These are phyloP conservation scores for Harlomillsia oculata DNA, from an alignment of 1,140 invertebrate species.

Conservation along the genomic window DNA sequence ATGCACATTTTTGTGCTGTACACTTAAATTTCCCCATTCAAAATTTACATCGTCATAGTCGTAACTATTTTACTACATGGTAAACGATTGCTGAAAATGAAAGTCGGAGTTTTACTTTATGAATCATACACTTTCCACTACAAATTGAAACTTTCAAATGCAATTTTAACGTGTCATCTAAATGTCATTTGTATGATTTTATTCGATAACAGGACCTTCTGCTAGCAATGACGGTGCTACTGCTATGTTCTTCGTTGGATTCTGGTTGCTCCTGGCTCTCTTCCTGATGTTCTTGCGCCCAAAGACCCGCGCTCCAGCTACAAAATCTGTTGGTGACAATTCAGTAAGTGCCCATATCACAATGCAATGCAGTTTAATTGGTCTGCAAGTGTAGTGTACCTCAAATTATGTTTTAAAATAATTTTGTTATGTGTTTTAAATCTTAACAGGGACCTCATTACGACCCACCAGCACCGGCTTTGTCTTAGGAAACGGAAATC, in stretches of 20 bases:
- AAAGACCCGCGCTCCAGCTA: conserved; percentile 4
- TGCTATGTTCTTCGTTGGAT: conserved; percentile 32
- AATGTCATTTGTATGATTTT: neutral
- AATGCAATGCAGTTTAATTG: neutral
- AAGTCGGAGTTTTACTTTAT: neutral
- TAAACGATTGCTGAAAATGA: neutral
- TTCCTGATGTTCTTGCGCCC: conserved; percentile 33
- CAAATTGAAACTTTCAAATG: neutral
- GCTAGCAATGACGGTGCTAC: conserved; percentile 8
- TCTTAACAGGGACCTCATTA: conserved; percentile 22
- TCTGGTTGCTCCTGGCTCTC: conserved; percentile 34
- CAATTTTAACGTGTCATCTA: neutral
- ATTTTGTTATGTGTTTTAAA: neutral
- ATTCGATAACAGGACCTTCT: conserved; percentile 2
- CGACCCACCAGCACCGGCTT: conserved; percentile 30
- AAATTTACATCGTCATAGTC: too few relatives aligned
- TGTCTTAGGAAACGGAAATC: neutral
- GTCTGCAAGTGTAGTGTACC: neutral
- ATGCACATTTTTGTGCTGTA: neutral
- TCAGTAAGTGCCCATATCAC: conserved; percentile 19
- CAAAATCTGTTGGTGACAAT: conserved; percentile 12
- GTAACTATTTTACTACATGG: too few relatives aligned
- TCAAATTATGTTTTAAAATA: neutral
- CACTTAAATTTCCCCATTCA: neutral
- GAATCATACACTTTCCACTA: neutral